phyloP scores from a whole-genome alignment of 2,888 invertebrate genomes.

The Latrodectus hesperus region DNA sequence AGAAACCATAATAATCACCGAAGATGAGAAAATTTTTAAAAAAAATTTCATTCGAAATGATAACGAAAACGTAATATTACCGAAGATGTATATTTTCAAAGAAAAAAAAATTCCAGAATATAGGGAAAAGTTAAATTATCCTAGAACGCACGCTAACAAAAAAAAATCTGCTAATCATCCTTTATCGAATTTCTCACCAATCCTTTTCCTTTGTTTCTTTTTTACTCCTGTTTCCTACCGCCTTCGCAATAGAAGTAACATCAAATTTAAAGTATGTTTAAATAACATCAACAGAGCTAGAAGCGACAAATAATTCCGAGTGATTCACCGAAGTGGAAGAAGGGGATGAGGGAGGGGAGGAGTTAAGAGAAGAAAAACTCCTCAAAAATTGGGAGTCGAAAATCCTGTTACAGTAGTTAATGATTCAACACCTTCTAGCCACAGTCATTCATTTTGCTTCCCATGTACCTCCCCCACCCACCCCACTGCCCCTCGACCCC shows the following conservation, averaged over 20 bases:
- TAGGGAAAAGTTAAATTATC: too few relatives aligned
- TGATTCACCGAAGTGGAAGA: not conserved
- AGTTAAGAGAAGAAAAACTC: constrained; percentile 40
- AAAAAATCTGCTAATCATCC: too few relatives aligned
- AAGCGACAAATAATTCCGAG: constrained; percentile 16
- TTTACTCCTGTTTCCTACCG: not conserved
- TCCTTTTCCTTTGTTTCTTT: not conserved
- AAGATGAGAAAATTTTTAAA: not conserved
- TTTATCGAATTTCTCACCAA: too few relatives aligned
- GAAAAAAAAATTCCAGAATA: too few relatives aligned
- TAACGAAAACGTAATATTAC: not conserved
- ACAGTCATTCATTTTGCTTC: constrained; percentile 65
- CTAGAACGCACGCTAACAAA: too few relatives aligned
- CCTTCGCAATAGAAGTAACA: not conserved
- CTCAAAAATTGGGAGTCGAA: constrained; percentile 67
- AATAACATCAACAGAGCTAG: constrained; percentile 15
- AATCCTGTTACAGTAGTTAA: constrained; percentile 69
- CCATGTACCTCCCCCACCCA: constrained; percentile 16
- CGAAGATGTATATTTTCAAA: too few relatives aligned
- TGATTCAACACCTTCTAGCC: constrained; percentile 68
- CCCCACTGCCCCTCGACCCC: not conserved
- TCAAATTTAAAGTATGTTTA: constrained; percentile 5
- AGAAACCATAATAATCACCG: too few relatives aligned
- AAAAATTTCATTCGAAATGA: not conserved
- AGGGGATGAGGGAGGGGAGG: not conserved